Evolutionary conservation across 2,797 vertebrate species (phyloP).

Genomic region (Leptoclinus maculatus): DNA sequence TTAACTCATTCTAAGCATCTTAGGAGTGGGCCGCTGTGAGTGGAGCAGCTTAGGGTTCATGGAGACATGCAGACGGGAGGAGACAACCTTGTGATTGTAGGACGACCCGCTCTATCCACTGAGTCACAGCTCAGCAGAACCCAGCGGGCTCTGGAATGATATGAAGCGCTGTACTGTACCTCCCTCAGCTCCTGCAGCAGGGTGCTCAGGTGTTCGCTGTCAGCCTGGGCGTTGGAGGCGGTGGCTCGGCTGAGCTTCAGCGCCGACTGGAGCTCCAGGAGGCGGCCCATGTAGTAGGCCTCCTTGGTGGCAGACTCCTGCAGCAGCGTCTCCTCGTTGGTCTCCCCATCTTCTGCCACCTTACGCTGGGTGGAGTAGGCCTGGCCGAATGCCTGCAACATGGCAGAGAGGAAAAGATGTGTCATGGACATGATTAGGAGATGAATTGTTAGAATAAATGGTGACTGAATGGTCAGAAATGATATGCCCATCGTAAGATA

Average conservation of each 20-base stretch:
- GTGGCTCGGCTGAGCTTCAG: slow-evolving; percentile 88
- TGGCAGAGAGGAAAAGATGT: neutral
- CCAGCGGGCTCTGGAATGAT: neutral
- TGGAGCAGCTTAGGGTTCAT: too few relatives aligned
- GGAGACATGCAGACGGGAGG: neutral
- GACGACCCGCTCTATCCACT: neutral
- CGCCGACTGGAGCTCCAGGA: slow-evolving; percentile 93
- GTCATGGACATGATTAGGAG: neutral
- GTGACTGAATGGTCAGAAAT: neutral
- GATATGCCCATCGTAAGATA: neutral
- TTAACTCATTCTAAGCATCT: too few relatives aligned
- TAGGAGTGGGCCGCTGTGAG: too few relatives aligned
- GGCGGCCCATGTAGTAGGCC: slow-evolving; percentile 92
- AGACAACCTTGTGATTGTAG: neutral
- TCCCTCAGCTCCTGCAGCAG: slow-evolving; percentile 92
- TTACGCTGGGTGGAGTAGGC: slow-evolving; percentile 95
- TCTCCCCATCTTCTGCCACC: slow-evolving; percentile 96
- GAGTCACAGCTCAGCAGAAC: neutral
- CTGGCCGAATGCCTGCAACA: slow-evolving; percentile 91
- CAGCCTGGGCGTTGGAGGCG: slow-evolving; percentile 86
- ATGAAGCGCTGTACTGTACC: slow-evolving; percentile 59
- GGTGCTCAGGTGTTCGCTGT: slow-evolving; percentile 89
- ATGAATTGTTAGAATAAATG: neutral
- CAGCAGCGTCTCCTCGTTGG: slow-evolving; percentile 92
- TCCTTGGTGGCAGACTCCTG: slow-evolving; percentile 96